phyloP scores from a whole-genome alignment of 2,797 vertebrate genomes.

The Otolemur crassicaudatus region DNA sequence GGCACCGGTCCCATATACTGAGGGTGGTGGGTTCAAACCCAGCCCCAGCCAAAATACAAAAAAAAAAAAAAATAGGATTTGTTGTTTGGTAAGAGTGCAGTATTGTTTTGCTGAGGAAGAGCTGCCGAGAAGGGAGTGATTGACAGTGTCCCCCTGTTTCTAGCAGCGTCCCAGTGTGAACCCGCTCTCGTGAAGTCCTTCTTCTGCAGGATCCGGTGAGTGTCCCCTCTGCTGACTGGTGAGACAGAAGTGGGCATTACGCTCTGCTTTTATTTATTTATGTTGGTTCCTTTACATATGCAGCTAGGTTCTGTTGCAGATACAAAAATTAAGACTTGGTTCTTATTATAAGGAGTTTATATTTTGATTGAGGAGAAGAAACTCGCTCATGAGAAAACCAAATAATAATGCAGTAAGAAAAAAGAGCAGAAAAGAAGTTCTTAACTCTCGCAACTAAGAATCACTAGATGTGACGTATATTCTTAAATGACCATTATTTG shows the following conservation, averaged over 20 bases:
- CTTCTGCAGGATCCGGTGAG: constrained; percentile 96
- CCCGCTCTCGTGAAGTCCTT: constrained; percentile 94
- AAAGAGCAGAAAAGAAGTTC: neutral
- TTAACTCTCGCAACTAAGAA: neutral
- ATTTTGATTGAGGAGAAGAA: neutral
- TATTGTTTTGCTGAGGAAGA: neutral
- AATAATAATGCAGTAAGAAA: neutral
- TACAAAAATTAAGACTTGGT: neutral
- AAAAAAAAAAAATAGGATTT: neutral
- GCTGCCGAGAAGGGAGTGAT: neutral
- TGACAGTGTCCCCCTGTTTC: constrained; percentile 51
- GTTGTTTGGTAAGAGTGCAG: neutral
- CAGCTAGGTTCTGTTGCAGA: neutral
- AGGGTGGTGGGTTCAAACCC: too few relatives aligned
- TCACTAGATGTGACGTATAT: neutral
- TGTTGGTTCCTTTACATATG: neutral
- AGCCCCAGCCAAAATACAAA: neutral
- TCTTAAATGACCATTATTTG: neutral
- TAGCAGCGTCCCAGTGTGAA: constrained; percentile 88
- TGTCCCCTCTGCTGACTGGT: neutral
- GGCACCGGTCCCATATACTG: too few relatives aligned
- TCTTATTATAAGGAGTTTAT: neutral
- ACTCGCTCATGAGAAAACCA: neutral
- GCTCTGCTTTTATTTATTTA: neutral
- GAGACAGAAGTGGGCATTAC: accelerated